Base-by-base conservation (phyloP, 1,140 invertebrate species). In the Calycopis cecrops region DNA sequence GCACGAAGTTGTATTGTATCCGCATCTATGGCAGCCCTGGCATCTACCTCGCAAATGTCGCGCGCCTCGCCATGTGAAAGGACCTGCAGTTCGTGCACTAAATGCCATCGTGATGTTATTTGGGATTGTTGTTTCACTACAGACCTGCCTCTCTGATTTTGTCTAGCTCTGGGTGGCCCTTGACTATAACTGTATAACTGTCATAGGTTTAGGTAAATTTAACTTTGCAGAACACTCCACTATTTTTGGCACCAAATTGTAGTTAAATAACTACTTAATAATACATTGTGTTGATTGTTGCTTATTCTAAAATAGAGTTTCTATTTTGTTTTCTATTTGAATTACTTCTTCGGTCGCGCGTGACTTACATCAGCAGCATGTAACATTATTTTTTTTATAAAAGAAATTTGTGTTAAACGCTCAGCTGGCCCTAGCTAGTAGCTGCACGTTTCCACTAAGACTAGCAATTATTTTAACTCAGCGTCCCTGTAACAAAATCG, bases 51-150 rank as follows among this genome's bases (percentile, higher is more conserved):
- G 21, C 71, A 79, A 82, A 85, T 82, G 78, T 70, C 81, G 81
- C 67, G 69, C 66, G 53, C 48, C 42, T 65, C 55, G 42, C 40
- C 38, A 48, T 62, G 69, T 76, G 76, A 79, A 80, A 77, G 79
- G 73, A 70, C 64, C 62, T 63, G 57, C 54, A 63, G 59, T 62
- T 61, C 50, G 49, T 64, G 68, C 62, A 63, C 63, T 72, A 79
- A 81, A 85, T 76, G 66, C 67, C 72, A 73, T 76, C 73, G 73
- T 65, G 71, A 75, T 78, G 65, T 63, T 60, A 60, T 68, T 76
- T 70, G 63, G 52, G 60, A 65, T 66, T 65, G 52, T 42, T 47
- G 18, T 14, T 53, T 34, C 12, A 53, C 40, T 44, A 42, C 33
- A 21, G 38, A 47, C 52, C 33, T 49, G 48, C 48, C 48, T 35